These are phyloP conservation scores for Drosophila nigromelanica DNA, from an alignment of 1,140 invertebrate genomes.

Conservation along the genomic window DNA sequence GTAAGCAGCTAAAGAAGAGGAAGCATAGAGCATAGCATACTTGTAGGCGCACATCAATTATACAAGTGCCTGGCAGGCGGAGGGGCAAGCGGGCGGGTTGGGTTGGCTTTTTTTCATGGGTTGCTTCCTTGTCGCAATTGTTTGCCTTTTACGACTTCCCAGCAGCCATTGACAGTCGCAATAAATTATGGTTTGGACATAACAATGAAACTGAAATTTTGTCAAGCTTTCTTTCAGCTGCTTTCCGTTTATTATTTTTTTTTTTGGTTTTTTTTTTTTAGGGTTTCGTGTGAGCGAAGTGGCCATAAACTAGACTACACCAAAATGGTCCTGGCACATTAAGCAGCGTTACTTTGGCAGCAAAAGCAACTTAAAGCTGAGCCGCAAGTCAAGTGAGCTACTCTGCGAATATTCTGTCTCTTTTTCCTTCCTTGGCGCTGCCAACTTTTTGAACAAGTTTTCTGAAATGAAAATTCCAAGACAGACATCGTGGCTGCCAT, in stretches of 20 bases:
- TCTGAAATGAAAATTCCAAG: conserved; percentile 55
- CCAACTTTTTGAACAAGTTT: conserved; percentile 22
- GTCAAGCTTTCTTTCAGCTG: neutral
- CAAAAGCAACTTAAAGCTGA: conserved; percentile 17
- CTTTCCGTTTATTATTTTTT: conserved; percentile 7
- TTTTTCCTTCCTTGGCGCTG: neutral
- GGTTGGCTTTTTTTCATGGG: conserved; percentile 1
- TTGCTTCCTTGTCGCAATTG: conserved; percentile 50
- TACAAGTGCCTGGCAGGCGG: conserved; percentile 43
- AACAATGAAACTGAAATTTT: conserved; percentile 54
- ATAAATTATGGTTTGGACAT: conserved; percentile 69
- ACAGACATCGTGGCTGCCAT: conserved; percentile 24
- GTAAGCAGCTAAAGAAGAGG: neutral
- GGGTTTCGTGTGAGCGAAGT: conserved; percentile 21
- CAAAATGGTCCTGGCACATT: conserved; percentile 20
- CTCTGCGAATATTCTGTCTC: neutral
- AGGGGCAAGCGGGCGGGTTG: neutral
- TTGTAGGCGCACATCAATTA: conserved; percentile 69
- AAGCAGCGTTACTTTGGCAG: conserved; percentile 11
- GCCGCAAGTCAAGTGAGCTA: conserved; percentile 12
- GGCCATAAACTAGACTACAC: conserved; percentile 28
- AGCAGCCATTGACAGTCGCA: conserved; percentile 39
- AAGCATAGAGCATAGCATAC: conserved; percentile 7
- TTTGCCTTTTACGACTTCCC: conserved; percentile 66
- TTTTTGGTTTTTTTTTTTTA: conserved; percentile 3